phyloP scores from a whole-genome alignment of 1,140 invertebrate species.

The Cyclargus thomasi region DNA sequence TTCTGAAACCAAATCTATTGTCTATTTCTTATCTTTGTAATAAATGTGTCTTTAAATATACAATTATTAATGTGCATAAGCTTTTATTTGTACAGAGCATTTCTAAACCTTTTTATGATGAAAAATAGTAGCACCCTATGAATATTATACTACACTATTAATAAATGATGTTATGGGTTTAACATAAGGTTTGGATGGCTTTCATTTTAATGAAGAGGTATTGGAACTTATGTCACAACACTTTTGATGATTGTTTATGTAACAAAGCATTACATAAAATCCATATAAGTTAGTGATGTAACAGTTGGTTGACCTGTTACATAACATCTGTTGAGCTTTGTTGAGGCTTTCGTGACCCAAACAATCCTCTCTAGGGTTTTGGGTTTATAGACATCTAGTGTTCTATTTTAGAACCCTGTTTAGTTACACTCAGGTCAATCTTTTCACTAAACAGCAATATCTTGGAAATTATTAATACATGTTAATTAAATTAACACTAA shows the following conservation, averaged over 20 bases:
- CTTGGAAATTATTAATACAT: no score
- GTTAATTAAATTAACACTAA: no score
- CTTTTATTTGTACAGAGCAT: neutral
- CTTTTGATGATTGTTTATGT: neutral
- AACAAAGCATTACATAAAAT: neutral
- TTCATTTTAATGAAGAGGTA: neutral
- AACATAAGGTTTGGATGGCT: neutral
- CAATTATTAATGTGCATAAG: slow-evolving; percentile 28
- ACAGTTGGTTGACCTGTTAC: slow-evolving; percentile 9
- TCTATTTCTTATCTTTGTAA: slow-evolving; percentile 38
- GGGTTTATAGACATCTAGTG: slow-evolving; percentile 7
- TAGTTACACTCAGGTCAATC: neutral
- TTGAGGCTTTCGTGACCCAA: neutral
- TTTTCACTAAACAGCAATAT: no score
- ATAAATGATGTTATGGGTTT: no score
- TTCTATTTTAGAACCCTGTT: neutral
- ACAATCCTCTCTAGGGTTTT: neutral
- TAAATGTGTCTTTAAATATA: slow-evolving; percentile 37
- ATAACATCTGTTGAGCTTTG: slow-evolving; percentile 2
- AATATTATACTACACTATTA: no score
- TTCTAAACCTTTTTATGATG: neutral
- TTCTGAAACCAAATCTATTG: slow-evolving; percentile 40
- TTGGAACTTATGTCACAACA: neutral
- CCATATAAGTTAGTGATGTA: neutral
- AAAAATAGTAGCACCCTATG: no score